Evolutionary conservation across 2,113 vertebrate genomes (phyloP), one percentile per base, ranked within the genome.

Genomic region (Pionites leucogaster): DNA sequence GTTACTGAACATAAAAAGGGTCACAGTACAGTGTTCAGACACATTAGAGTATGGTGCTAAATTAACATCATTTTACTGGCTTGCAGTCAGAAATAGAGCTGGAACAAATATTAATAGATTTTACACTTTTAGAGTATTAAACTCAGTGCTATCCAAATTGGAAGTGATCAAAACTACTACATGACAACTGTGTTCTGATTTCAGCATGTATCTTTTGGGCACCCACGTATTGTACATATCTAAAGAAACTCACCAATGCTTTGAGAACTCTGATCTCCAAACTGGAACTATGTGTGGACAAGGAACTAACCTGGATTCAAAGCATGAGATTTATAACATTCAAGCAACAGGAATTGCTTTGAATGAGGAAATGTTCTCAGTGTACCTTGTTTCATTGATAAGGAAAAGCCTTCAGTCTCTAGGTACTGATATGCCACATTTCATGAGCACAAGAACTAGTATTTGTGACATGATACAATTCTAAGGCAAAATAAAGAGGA

Each of bases 11-110:
- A 93, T 31, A 79, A 93, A 94, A 94, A 78, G 89, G 76, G 81
- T 82, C 86, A 75, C 65, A 94, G 75, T 78, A 71, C 88, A 90
- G 65, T 49, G 41, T 83, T 92, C 74, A 88, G 47, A 91, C 69
- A 81, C 44, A 64, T 7, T 31, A 78, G 80, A 81, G 86, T 68
- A 84, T 70, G 64, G 47, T 93, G 71, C 52, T 93, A 81, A 82
- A 69, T 93, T 86, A 90, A 92, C 86, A 96, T 83, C 59, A 96
- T 94, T 97, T 96, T 94, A 88, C 63, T 94, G 88, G 75, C 83
- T 53, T 14, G 60, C 70, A 77, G 63, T 91, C 87, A 97, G 88
- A 94, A 80, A 86, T 31, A 92, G 55, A 94, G 93, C 86, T 41
- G n/a, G 62, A 71, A 53, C 37, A 96, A 93, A 83, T 72, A 83